Evolutionary conservation across 2,113 vertebrate species (phyloP).

Genomic region (Xiphorhynchus elegans): DNA sequence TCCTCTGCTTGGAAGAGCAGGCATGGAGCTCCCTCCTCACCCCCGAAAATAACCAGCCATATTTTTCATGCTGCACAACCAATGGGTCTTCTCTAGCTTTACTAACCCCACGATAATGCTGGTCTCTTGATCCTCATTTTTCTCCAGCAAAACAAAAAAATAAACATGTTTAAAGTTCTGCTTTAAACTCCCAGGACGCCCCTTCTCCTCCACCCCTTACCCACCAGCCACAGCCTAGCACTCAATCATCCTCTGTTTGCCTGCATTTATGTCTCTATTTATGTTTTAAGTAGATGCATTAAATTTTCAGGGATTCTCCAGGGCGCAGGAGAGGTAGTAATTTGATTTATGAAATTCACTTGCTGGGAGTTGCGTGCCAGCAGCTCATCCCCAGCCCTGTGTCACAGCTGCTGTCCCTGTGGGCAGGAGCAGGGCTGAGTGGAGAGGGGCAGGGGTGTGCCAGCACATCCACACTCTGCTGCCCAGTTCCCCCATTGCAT

Average conservation of each 20-base stretch:
- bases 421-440: not conserved
- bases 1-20: not conserved
- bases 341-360: not conserved
- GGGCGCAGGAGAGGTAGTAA: not conserved
- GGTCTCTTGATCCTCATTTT: not conserved
- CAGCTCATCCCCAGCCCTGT: not conserved
- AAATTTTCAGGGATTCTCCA: not conserved
- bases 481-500: not conserved
- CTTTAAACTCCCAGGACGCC: not conserved
- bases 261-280: not conserved
- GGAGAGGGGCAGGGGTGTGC: not conserved
- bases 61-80: not conserved
- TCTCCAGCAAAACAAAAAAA: not conserved
- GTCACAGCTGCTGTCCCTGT: not conserved
- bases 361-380: not conserved
- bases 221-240: not conserved
- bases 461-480: fast-evolving
- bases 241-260: not conserved
- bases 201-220: not conserved
- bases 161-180: not conserved
- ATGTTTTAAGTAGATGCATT: not conserved
- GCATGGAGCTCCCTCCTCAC: not conserved
- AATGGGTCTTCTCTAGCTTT: not conserved
- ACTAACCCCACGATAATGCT: not conserved
- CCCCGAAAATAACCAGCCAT: not conserved